Evolutionary conservation across 2,888 invertebrate species (phyloP), one percentile per base, ranked within the genome.

Genomic region (Nomada fabriciana): DNA sequence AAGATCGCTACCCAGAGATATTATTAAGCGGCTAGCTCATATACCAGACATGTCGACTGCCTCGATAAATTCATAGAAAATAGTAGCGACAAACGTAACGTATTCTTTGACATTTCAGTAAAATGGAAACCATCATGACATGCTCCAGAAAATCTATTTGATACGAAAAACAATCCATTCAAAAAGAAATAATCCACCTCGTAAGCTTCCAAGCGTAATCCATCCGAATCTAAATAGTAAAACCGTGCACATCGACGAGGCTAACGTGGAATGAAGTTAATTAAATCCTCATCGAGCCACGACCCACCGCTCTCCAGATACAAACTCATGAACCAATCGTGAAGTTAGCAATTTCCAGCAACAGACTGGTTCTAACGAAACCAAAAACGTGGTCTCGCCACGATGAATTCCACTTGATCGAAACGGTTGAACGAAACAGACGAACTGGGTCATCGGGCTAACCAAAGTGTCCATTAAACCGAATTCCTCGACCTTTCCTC

Each of bases 381-480:
- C 64, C 52, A 50, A n/a, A 15, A 15, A 20, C 29, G 42, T 71
- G 47, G 3, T 9, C 11, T n/a, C 63, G 25, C 42, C 52, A 25
- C 43, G 36, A 15, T 50, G 47, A 52, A 43, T 52, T 36, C 47
- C 50, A 36, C 55, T 63, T 36, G 23, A 73, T 67, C 65, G 65
- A n/a, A 18, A 25, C 55, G 59, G 10, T 50, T 15, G 20, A 65
- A 65, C 36, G 50, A 65, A 67, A 29, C 67, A 11, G 3, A 13
- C 18, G 60, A 74, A 76, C 61, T 63, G 72, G 67, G 67, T 73
- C 80, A 77, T 60, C 52, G 65, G 10, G 71, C 47, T 47, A 61
- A 43, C 57, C 77, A 63, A 36, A 50, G 70, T 69, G 53, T 63
- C 69, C 72, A 79, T 79, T 82, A 82, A 77, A 74, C 15, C 71